Base-by-base conservation (phyloP, 2,797 vertebrate genomes). In the Discoglossus pictus region DNA sequence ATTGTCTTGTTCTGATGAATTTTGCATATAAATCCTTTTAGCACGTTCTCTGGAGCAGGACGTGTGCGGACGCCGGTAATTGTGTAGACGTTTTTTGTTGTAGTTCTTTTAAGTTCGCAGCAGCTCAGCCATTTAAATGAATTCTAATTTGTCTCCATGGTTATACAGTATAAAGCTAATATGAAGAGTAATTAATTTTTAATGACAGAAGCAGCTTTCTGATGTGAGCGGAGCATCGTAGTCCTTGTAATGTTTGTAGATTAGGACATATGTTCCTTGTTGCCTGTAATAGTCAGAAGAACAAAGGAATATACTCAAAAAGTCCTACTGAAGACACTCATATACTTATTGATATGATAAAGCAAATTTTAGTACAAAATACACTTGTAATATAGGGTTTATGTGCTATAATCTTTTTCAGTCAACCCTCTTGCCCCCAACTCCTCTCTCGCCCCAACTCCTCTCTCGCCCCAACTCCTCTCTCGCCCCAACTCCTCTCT, bases 1-100 rank as follows among this genome's bases (percentile, higher is more conserved):
- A 39, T 67, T 67, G 65, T 67, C 65, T 59, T 67, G 65, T 67
- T 31, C 42, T n/a, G 36, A 67, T 59, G 35, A 60, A 67, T 67
- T 51, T 67, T 67, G 40, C 36, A 67, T 67, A 53, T 21, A 31
- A 24, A 39, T 50, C n/a, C 27, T 13, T 7, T 40, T 46, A n/a
- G 16, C 3, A 31, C 12, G 17, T 21, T 31, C 27, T 31, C 4
- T 31, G 27, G 8, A 31, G 27, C 27, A 8, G 27, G 4, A 31
- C 27, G 4, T 31, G 27, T 31, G 27, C 8, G 4, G n/a, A 31
- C 27, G 8, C 27, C 8, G 8, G 24, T 67, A 42, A 51, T 47
- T 47, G 12, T 8, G 4, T 47, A 47, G 20, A 21, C 13, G 18
- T 47, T 10, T 47, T 21, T 47, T 21, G 18, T 21, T 21, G 20